These are phyloP conservation scores for Chlorops oryzae DNA, from an alignment of 1,140 invertebrate genomes.

Conservation along the genomic window DNA sequence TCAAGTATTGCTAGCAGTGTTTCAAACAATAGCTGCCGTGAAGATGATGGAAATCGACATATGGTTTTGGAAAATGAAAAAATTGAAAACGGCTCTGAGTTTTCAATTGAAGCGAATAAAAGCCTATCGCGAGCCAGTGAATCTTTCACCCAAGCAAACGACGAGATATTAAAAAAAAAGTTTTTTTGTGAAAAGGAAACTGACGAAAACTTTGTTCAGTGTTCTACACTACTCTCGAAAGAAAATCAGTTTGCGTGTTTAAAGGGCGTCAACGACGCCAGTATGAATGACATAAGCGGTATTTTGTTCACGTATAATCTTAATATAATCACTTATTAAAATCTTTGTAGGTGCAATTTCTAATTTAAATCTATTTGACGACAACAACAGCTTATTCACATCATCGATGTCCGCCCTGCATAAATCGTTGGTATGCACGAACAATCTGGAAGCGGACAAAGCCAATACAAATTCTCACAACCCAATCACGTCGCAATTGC, in stretches of 20 bases:
- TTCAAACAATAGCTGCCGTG: too few species aligned
- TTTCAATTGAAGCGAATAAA: too few species aligned
- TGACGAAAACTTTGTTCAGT: neutral
- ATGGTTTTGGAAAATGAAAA: too few species aligned
- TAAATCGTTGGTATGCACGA: slow-evolving; percentile 27
- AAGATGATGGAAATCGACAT: too few species aligned
- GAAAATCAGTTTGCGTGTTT: neutral
- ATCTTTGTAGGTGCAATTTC: slow-evolving; percentile 29
- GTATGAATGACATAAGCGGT: slow-evolving; percentile 2
- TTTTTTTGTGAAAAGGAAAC: neutral
- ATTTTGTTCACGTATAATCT: neutral
- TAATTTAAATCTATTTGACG: slow-evolving; percentile 48
- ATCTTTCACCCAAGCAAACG: slow-evolving; percentile 6
- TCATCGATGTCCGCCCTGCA: slow-evolving; percentile 45
- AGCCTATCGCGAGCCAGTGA: too few species aligned
- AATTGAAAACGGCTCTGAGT: too few species aligned
- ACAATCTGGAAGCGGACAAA: slow-evolving; percentile 30
- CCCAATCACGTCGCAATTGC: slow-evolving; percentile 32
- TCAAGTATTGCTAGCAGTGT: too few species aligned
- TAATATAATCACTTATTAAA: neutral
- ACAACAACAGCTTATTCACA: slow-evolving; percentile 53
- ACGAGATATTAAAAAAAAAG: neutral
- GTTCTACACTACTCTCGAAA: neutral
- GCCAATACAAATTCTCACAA: slow-evolving; percentile 22
- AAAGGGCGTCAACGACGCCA: neutral